These are phyloP conservation scores for Xerus rutilus DNA, from an alignment of 2,797 vertebrate species.

Conservation along the genomic window DNA sequence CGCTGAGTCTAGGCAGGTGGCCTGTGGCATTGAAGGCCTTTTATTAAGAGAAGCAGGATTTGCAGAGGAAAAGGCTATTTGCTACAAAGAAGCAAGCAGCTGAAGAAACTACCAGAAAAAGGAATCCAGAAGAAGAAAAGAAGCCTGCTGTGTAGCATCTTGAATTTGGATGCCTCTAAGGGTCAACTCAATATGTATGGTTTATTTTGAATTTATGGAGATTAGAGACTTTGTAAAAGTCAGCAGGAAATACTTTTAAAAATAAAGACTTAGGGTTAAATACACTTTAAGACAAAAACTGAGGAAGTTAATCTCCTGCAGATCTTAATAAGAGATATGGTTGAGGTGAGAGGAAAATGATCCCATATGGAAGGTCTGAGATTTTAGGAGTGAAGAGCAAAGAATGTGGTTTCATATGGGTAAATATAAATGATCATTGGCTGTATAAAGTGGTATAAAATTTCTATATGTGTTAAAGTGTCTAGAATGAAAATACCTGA, in stretches of 20 bases:
- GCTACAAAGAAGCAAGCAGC: background rate
- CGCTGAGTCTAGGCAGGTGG: conserved; percentile 85
- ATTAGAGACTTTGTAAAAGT: background rate
- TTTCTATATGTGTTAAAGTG: background rate
- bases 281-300: background rate
- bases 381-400: background rate
- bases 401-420: too few relatives aligned
- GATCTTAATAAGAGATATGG: background rate
- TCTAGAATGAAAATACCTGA: background rate
- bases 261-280: background rate
- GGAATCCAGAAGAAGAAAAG: background rate
- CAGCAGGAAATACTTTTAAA: background rate
- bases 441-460: background rate
- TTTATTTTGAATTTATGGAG: background rate
- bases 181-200: background rate
- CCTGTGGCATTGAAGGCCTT: conserved; percentile 87
- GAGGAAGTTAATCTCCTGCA: background rate
- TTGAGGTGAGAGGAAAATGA: background rate
- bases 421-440: background rate
- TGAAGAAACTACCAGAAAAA: background rate
- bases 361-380: background rate
- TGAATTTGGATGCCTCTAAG: background rate
- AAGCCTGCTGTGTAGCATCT: accelerated
- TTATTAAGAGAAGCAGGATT: conserved; percentile 76
- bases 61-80: background rate